These are phyloP conservation scores for Pygmarrhopalites habei DNA, from an alignment of 1,140 invertebrate genomes.

Conservation along the genomic window DNA sequence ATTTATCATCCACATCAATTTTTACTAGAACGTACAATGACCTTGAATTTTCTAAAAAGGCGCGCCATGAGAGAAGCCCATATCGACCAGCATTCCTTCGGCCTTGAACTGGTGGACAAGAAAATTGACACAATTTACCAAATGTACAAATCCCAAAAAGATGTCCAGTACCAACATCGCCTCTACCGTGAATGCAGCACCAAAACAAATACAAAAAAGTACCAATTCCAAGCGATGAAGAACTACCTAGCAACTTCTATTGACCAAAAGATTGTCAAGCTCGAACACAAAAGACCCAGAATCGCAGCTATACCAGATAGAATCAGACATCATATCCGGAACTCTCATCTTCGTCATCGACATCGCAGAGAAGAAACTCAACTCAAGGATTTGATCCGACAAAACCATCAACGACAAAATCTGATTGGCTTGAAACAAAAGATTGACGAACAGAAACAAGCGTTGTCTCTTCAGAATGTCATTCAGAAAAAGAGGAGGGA, in stretches of 20 bases:
- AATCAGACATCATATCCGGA: background rate
- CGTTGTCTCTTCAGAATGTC: background rate
- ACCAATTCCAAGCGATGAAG: constrained; percentile 3
- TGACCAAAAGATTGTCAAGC: background rate
- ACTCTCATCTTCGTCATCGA: background rate
- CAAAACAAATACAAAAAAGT: background rate
- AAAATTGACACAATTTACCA: background rate
- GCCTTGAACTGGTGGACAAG: no score
- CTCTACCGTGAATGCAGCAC: background rate
- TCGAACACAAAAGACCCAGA: background rate
- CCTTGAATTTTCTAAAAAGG: no score
- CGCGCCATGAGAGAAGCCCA: no score
- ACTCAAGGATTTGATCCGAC: background rate
- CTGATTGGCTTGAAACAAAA: background rate
- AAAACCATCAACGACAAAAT: background rate
- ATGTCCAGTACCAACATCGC: background rate
- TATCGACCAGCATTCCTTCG: no score
- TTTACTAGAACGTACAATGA: background rate
- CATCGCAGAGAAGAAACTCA: background rate
- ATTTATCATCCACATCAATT: no score
- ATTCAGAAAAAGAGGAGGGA: background rate
- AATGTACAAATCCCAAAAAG: background rate
- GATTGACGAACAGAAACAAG: background rate
- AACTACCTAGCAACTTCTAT: background rate
- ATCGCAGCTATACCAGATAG: no score